These are phyloP conservation scores for Hirtodrosophila trivittata DNA, from an alignment of 2,888 invertebrate species.

Conservation along the genomic window DNA sequence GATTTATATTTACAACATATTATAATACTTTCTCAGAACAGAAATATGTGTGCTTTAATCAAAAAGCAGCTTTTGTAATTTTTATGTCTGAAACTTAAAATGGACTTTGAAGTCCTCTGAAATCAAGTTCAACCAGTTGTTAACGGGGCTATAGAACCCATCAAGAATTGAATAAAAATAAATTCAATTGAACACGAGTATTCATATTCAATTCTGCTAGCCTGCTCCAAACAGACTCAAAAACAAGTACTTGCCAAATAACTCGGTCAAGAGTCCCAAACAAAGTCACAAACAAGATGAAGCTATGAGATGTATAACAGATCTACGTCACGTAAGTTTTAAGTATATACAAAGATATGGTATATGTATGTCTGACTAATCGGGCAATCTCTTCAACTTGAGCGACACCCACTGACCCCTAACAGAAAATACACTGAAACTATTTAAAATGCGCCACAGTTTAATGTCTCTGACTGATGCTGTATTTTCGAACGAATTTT, in stretches of 20 bases:
- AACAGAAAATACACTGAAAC: constrained; percentile 2
- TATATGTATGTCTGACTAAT: background rate
- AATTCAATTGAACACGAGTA: background rate
- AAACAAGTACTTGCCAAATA: background rate
- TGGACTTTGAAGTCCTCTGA: too few species aligned
- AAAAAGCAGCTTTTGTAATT: too few species aligned
- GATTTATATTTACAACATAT: too few species aligned
- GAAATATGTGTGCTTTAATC: too few species aligned
- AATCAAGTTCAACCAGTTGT: background rate
- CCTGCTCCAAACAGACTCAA: background rate
- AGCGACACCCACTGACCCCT: constrained; percentile 12
- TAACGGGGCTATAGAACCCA: too few species aligned
- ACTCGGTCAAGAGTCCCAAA: background rate
- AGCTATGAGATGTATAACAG: background rate
- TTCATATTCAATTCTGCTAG: too few species aligned
- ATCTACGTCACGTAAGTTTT: constrained; percentile 5
- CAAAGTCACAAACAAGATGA: background rate
- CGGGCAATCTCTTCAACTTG: background rate
- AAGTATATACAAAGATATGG: background rate
- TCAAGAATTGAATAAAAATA: constrained; percentile 1
- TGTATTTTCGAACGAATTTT: background rate
- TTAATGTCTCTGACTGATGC: constrained; percentile 7
- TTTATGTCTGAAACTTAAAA: too few species aligned
- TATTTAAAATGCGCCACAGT: constrained; percentile 21
- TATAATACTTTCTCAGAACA: too few species aligned